phyloP scores from a whole-genome alignment of 2,797 vertebrate genomes.

The Muscicapa comitata region DNA sequence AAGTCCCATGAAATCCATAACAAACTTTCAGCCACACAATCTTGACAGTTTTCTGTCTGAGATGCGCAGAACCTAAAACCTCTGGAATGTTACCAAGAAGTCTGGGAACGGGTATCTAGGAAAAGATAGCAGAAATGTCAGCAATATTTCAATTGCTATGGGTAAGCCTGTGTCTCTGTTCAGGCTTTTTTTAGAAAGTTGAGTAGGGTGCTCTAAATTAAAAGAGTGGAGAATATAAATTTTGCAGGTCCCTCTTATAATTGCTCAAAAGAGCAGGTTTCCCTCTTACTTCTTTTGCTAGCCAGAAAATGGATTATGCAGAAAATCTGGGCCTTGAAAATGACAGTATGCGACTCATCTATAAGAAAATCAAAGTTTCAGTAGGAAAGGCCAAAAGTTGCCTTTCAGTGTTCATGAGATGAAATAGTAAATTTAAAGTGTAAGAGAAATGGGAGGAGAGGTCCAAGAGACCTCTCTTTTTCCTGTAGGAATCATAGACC shows the following conservation, averaged over 20 bases:
- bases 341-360: neutral
- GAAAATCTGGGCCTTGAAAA: neutral
- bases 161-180: neutral
- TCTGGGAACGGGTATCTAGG: neutral
- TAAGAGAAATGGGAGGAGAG: neutral
- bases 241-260: neutral
- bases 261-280: neutral
- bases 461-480: neutral
- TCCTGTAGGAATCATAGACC: fast-evolving
- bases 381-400: neutral
- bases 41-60: neutral
- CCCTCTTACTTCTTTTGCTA: neutral
- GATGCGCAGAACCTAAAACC: neutral
- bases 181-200: neutral
- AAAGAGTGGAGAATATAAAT: neutral
- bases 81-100: neutral
- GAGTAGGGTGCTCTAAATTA: neutral
- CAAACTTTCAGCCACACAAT: neutral
- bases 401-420: neutral
- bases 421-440: neutral
- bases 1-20: neutral
- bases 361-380: neutral
- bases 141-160: neutral
- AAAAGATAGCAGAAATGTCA: neutral
- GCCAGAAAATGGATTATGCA: neutral